phyloP scores from a whole-genome alignment of 1,140 invertebrate genomes.

The Apis cerana region DNA sequence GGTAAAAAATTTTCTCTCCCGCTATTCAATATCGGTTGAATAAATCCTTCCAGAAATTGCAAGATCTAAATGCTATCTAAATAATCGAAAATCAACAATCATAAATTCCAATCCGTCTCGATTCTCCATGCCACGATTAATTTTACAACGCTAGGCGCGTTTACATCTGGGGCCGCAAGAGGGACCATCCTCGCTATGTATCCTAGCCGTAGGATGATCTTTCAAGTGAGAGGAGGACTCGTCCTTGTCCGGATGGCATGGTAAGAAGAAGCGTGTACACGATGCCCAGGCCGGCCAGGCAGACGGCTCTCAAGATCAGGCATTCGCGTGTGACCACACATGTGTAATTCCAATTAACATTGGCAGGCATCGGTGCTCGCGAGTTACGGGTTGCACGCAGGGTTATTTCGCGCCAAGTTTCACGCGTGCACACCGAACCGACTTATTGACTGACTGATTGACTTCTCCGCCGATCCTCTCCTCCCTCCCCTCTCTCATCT shows the following conservation, averaged over 20 bases:
- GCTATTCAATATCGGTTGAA: no score
- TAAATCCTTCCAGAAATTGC: no score
- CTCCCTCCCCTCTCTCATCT: conserved; percentile 17
- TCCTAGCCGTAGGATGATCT: conserved; percentile 62
- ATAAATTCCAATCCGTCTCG: neutral
- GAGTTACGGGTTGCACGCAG: conserved; percentile 45
- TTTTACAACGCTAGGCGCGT: neutral
- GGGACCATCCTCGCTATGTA: conserved; percentile 32
- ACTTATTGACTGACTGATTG: conserved; percentile 55
- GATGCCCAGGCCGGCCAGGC: conserved; percentile 32
- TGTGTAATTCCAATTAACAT: conserved; percentile 69
- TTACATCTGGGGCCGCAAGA: conserved; percentile 24
- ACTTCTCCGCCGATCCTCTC: conserved; percentile 40
- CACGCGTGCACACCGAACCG: conserved; percentile 43
- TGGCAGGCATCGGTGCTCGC: conserved; percentile 13
- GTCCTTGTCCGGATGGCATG: conserved; percentile 60
- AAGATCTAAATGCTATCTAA: neutral
- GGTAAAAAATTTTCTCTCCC: no score
- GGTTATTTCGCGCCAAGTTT: conserved; percentile 54
- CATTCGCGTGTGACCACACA: conserved; percentile 64
- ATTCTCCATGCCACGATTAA: neutral
- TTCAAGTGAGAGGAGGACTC: conserved; percentile 62
- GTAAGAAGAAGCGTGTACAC: conserved; percentile 49
- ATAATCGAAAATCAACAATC: neutral
- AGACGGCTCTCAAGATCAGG: conserved; percentile 60